These are phyloP conservation scores for Villa cingulata DNA, from an alignment of 2,888 invertebrate genomes.

Conservation along the genomic window DNA sequence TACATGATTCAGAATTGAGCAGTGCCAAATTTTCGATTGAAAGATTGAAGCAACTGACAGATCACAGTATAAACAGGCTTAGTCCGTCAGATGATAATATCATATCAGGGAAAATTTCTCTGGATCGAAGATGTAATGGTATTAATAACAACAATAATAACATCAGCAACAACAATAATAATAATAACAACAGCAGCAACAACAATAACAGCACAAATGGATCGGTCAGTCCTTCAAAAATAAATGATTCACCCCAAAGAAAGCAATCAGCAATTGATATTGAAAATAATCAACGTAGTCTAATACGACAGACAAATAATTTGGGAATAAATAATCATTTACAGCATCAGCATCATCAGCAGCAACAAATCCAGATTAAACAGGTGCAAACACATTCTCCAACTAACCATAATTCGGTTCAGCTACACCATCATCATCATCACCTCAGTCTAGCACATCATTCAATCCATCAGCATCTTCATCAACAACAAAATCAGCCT, in stretches of 20 bases:
- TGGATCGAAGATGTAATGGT: constrained; percentile 17
- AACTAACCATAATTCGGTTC: no score
- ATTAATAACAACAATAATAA: constrained; percentile 20
- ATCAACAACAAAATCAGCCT: background rate
- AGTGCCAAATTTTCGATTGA: constrained; percentile 32
- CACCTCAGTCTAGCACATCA: background rate
- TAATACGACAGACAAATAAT: background rate
- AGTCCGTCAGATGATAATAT: constrained; percentile 23
- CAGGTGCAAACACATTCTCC: background rate
- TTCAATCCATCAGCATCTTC: background rate
- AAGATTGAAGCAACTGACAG: constrained; percentile 32
- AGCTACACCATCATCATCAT: background rate
- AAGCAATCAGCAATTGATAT: constrained; percentile 19
- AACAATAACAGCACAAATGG: background rate
- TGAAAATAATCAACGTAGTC: constrained; percentile 15
- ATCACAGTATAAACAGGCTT: constrained; percentile 28
- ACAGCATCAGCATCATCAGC: constrained; percentile 6
- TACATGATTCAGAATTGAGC: constrained; percentile 9
- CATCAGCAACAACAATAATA: constrained; percentile 18
- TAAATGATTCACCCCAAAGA: background rate
- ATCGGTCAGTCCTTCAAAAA: background rate
- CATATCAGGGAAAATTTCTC: constrained; percentile 10
- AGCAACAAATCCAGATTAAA: constrained; percentile 8
- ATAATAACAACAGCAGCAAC: constrained; percentile 4
- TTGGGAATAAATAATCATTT: background rate